Evolutionary conservation across 2,888 invertebrate genomes (phyloP).

Genomic region (Fissipunctia ypsillon): DNA sequence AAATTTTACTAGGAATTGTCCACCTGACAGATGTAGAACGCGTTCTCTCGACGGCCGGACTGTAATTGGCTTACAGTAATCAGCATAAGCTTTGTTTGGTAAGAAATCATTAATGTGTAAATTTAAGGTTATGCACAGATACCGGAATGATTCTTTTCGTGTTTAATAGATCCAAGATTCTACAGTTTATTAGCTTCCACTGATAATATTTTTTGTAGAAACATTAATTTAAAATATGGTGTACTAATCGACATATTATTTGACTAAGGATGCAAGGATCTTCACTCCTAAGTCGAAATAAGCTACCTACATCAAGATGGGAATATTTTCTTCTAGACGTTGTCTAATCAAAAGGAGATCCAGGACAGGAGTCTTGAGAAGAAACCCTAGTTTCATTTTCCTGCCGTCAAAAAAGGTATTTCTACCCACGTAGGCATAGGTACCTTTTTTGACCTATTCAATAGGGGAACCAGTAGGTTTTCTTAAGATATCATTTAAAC

Average conservation of each 20-base stretch:
- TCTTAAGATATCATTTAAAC: background rate
- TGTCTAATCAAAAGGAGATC: background rate
- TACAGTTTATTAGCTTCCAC: background rate
- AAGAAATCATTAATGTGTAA: too few relatives aligned
- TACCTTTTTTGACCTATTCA: background rate
- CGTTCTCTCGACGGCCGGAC: too few relatives aligned
- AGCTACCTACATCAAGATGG: background rate
- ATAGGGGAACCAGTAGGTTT: background rate
- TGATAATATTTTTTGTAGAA: background rate
- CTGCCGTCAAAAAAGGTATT: background rate
- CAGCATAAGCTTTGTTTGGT: too few relatives aligned
- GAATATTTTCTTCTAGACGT: background rate
- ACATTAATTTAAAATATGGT: background rate
- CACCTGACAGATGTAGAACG: too few relatives aligned
- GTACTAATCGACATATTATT: background rate
- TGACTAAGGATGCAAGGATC: background rate
- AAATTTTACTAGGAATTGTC: too few relatives aligned
- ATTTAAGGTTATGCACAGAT: too few relatives aligned
- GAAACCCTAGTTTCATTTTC: background rate
- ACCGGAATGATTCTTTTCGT: too few relatives aligned
- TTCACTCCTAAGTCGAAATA: background rate
- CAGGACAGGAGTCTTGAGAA: background rate
- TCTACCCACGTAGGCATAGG: background rate
- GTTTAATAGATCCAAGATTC: background rate
- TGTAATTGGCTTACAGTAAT: background rate